Base-by-base conservation (phyloP, 2,888 invertebrate species). In the Campoplex capitator region DNA sequence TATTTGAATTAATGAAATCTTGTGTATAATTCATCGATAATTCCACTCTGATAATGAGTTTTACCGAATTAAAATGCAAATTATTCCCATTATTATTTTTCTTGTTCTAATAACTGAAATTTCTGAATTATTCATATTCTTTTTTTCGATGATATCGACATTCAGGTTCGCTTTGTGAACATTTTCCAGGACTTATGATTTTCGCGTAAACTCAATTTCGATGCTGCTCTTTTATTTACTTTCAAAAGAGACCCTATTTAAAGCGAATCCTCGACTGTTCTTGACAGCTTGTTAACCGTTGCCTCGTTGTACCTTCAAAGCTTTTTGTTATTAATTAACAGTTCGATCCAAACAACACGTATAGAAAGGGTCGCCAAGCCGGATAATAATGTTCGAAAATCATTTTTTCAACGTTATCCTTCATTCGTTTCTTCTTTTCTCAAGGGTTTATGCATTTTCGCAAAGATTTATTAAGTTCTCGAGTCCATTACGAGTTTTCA, bases 21-120 rank as follows among this genome's bases (percentile, higher is more conserved):
- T 11, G 62, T 62, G 32, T 32, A 62, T 62, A 62, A 62, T 62
- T 62, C 16, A 62, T 62, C 62, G 62, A 62, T 62, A 32, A 32
- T 62, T 16, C 16, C 13, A 32, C 0, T 11, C 38, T 68, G 23
- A 42, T 68, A 68, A 68, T 68, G 68, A 68, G 62, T 62, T 62
- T 62, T 62, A 32, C 0, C 9, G 4, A 32, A 62, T 62, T 62
- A 62, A 16, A 62, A 62, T 62, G 32, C 16, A 16, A 62, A 62
- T 62, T 62, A 16, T 1, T 23, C 23, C 23, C 23, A 13, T 16
- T 3, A 38, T 4, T 38, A 38, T 38, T 16, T 16, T 11, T 62
- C 7, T 7, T 32, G 16, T 62, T 32, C 62, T 32, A 62, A 16
- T 7, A 11, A 32, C 6, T 62, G 16, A 32, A 32, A 16, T 62